Base-by-base conservation (phyloP, 2,797 vertebrate genomes). In the Craterocephalus amniculus region DNA sequence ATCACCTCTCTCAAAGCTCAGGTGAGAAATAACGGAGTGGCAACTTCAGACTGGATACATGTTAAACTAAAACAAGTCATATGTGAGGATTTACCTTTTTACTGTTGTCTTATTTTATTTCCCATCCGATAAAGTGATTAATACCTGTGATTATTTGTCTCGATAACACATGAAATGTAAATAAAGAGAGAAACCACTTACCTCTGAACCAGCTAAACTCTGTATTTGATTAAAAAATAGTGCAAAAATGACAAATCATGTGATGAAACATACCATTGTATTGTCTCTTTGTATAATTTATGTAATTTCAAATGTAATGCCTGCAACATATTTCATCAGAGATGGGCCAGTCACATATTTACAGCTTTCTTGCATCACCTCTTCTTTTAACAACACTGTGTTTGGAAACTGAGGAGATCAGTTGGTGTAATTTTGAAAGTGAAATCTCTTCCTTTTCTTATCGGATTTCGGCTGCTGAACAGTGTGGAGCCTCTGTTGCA, bases 1-100 rank as follows among this genome's bases (percentile, higher is more conserved):
- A 99, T 99, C 89, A 79, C 88, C 48, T 98, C 97, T 55, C 94
- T 99, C 51, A 97, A 96, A 91, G 95, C 96, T 80, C 98, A 99
- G 97, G 98, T 98, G 93, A 87, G 82, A 65, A 2, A 16, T 7
- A 32, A 51, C 32, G 45, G 26, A 16, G 51, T 54, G 48, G 54
- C 54, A 61, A 43, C 9, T 31, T 0, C 1, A 26, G 24, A 51
- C 16, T 48, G 7, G 20, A 10, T n/a, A 9, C 43, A n/a, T 48
- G 43, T 43, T n/a, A n/a, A n/a, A 48, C 7, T 48, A 43, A 20
- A 43, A 20, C 40, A 43, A 43, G 20, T 34, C 16, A 57, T n/a
- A 34, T 57, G 31, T 26, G 27, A 32, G 20, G 59, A 62, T 34
- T 4, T 14, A 70, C 79, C 60, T 24, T 63, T 11, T 3, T 13